Evolutionary conservation across 1,140 invertebrate genomes (phyloP), one percentile per base, ranked within the genome.

Genomic region (Lineus longissimus): DNA sequence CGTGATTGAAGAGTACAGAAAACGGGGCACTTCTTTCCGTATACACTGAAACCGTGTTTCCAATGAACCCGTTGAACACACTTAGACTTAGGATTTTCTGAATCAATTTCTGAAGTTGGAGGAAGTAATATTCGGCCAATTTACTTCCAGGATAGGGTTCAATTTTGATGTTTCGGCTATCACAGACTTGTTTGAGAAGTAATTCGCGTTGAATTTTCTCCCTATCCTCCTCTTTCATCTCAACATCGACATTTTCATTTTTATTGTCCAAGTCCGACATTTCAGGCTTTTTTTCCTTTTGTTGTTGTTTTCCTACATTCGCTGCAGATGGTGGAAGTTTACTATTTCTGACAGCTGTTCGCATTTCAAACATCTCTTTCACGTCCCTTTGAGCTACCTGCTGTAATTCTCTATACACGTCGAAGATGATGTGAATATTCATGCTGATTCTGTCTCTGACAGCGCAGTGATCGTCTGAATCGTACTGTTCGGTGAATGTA

Each of bases 341-440:
- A 51, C 47, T 51, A 51, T 51, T 51, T n/a, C n/a, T 51, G 4
- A 51, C 6, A 6, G 47, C 47, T 7, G 6, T 51, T 51, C 47
- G 47, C 25, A 51, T 51, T n/a, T 51, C 47, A n/a, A 51, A 51
- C 47, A 51, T 51, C 25, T 51, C 47, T 51, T 51, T 51, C 47
- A 51, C n/a, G n/a, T 51, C 47, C 6, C 47, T 4, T n/a, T 51
- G 47, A 51, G 47, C 47, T n/a, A 51, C 4, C n/a, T 51, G 47
- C n/a, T 51, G 47, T 7, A 51, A n/a, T 51, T 51, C 47, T 6
- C 47, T 6, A 27, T 51, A 51, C 25, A 51, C 25, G 25, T 51
- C 47, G 47, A 51, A 51, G n/a, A 51, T 51, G n/a, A 7, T 51
- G 47, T 51, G 47, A 4, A 51, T n/a, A 51, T 51, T n/a, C n/a